Percentiles rank a stretch among this genome's conserved stretches.
Evolutionary conservation across 2,113 vertebrate genomes (phyloP).

Genomic region (Fulmarus glacialis): DNA sequence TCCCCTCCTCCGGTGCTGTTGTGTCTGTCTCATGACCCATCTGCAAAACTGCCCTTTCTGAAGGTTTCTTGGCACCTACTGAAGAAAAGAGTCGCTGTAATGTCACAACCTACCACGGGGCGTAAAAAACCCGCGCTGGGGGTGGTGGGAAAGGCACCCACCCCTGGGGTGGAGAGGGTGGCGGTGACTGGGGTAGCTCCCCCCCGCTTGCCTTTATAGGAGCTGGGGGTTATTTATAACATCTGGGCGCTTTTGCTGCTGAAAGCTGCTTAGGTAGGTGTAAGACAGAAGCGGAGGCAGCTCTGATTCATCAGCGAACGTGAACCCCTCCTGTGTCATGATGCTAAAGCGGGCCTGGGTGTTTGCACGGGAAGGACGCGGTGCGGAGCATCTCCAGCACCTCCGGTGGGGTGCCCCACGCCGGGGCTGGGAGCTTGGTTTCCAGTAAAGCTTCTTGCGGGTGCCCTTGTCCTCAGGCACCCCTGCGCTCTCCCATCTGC

Average conservation of each 20-base stretch:
- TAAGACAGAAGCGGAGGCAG: neutral
- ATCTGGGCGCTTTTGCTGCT: neutral
- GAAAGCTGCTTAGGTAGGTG: neutral
- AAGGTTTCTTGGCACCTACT: accelerated
- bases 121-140: accelerated
- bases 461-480: neutral
- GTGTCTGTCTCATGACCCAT: neutral
- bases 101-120: accelerated
- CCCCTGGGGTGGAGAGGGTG: neutral
- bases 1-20: neutral
- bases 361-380: accelerated
- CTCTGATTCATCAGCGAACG: neutral
- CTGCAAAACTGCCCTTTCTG: accelerated
- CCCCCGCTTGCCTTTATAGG: neutral
- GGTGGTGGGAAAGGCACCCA: neutral
- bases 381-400: neutral
- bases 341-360: neutral
- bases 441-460: accelerated
- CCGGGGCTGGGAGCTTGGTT: accelerated
- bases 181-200: neutral
- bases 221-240: neutral
- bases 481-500: neutral
- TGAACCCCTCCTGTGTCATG: neutral
- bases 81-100: accelerated
- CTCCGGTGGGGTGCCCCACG: accelerated